Base-by-base conservation (phyloP, 2,797 vertebrate species). In the Stomatorhinus walkeri region DNA sequence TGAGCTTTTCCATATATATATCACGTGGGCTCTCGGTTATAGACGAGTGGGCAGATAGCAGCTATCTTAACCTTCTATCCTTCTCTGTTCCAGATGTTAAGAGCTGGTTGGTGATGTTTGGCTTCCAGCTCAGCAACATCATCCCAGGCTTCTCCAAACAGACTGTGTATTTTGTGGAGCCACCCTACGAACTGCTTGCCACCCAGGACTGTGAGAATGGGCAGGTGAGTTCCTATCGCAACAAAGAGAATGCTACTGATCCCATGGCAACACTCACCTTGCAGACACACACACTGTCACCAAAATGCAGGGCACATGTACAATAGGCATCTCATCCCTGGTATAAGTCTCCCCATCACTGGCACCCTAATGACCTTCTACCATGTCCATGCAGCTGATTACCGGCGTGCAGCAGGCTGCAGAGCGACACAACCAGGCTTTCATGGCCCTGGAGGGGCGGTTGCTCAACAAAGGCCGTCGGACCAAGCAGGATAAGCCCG, bases 71-170 rank as follows among this genome's bases (percentile, higher is more conserved):
- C 43, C 32, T 24, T 43, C 28, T 48, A 22, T 22, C 54, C 79
- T 87, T 22, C 76, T 22, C 12, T 36, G 40, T n/a, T 76, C 46
- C 89, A 99, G 98, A 99, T 95, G 98, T 99, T 94, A 99, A 99
- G 94, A 99, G 98, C 94, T 99, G 98, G 98, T 95, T 99, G 93
- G 97, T 99, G 93, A 99, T 99, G 98, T 99, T 99, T 93, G 98
- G 98, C 93, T 99, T 99, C 95, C 98, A 99, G 94, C 97, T 99
- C 88, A 99, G 98, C 94, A 99, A 99, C 95, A 99, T 99, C 91
- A 99, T 99, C 93, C 98, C 98, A 22, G 98, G 98, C 89, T 99
- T 99, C 93, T 98, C 98, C 87, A 97, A 98, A 93, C 98, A 98
- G 94, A 97, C 96, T 89, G 96, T 98, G 93, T 98, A 99, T 91